Base-by-base conservation (phyloP, 1,140 invertebrate species). In the Megalonaias nervosa region DNA sequence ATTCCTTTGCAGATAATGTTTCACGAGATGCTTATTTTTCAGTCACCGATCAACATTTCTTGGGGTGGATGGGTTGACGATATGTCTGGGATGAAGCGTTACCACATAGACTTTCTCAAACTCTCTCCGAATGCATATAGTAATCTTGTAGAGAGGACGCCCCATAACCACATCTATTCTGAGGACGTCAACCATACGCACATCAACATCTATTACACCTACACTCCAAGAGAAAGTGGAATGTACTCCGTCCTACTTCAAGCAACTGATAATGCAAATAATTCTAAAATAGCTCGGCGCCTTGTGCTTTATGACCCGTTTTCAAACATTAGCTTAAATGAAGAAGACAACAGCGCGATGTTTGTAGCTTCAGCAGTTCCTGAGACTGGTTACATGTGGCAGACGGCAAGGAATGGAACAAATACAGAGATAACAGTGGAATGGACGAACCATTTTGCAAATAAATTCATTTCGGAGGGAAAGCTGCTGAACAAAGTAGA, bases 301-400 rank as follows among this genome's bases (percentile, higher is more conserved):
- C 69, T 71, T 60, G 57, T 71, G 2, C 21, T 71, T 1, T 71
- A 21, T 58, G 71, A 65, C 21, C 23, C 64, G 19, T 12, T 19
- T 12, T 74, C 71, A 48, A 48, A 4, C 9, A 48, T 69, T 4
- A 21, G 23, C 15, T 21, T 21, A 12, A 64, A 70, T 13, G 31
- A n/a, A 17, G 60, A 62, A 4, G 68, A 68, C 12, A 67, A 74
- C n/a, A 65, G 67, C 56, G 57, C 61, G 17, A 59, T 79, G 19
- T 73, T 69, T 48, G 67, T 79, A 0, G 55, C 58, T 15, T 74
- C 71, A 38, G 77, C 77, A 6, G 31, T 65, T n/a, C 19, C n/a
- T 17, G 77, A 79, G 60, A 74, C 72, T n/a, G 77, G 72, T 5
- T 74, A 69, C 31, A 64, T 72, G 61, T 79, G 77, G 77, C 77